These are phyloP conservation scores for Hyperoplus immaculatus DNA, from an alignment of 2,797 vertebrate genomes.

Conservation along the genomic window DNA sequence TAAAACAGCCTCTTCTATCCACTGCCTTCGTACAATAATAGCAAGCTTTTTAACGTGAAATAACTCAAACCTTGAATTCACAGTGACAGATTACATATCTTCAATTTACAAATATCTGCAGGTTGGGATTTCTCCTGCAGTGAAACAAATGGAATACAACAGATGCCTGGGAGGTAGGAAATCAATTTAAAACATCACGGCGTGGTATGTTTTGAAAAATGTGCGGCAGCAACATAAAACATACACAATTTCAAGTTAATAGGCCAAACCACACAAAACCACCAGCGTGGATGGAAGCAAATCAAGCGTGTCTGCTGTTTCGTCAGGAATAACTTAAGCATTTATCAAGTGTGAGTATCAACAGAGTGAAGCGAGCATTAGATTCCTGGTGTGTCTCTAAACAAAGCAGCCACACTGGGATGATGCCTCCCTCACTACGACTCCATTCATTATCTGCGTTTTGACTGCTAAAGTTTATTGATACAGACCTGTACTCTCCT, in stretches of 20 bases:
- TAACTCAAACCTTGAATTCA: slow-evolving; percentile 5
- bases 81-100: slow-evolving; percentile 21
- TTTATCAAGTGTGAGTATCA: slow-evolving; percentile 33
- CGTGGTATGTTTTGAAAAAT: slow-evolving; percentile 34
- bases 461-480: slow-evolving; percentile 76
- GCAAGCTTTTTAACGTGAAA: slow-evolving; percentile 16
- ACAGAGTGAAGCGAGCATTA: slow-evolving; percentile 1
- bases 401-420: slow-evolving; percentile 48
- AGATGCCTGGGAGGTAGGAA: slow-evolving; percentile 15
- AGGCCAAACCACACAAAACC: slow-evolving; percentile 37
- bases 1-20: slow-evolving; percentile 9
- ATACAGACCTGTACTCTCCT: slow-evolving; percentile 79
- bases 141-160: slow-evolving; percentile 35
- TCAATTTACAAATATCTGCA: slow-evolving; percentile 17
- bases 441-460: slow-evolving; percentile 76
- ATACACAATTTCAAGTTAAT: slow-evolving; percentile 25
- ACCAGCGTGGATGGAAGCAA: slow-evolving; percentile 30
- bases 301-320: slow-evolving; percentile 48
- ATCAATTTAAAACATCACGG: slow-evolving; percentile 39
- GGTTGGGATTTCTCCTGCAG: slow-evolving; percentile 10
- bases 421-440: slow-evolving; percentile 50
- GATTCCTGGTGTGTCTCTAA: slow-evolving; percentile 47
- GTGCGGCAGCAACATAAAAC: slow-evolving; percentile 20
- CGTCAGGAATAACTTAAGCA: slow-evolving; percentile 36
- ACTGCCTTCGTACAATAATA: slow-evolving; percentile 32